Evolutionary conservation across 1,140 invertebrate species (phyloP).

Genomic region (Papilio polytes): DNA sequence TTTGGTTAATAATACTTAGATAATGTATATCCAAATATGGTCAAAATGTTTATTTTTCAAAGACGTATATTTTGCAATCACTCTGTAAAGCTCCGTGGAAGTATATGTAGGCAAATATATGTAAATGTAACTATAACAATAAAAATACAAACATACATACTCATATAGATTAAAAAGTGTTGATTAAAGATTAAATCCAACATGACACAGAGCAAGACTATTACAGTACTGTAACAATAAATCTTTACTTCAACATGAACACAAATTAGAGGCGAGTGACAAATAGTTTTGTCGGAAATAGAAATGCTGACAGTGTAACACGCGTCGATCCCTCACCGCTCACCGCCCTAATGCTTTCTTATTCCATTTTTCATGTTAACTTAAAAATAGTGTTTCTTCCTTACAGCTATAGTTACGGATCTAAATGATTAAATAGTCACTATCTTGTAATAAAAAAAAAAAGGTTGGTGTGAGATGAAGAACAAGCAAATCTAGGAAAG

Average conservation of each 20-base stretch:
- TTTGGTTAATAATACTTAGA: neutral
- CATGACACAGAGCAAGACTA: constrained; percentile 44
- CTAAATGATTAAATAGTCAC: constrained; percentile 10
- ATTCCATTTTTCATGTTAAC: constrained; percentile 82
- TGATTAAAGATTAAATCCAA: constrained; percentile 40
- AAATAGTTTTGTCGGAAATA: constrained; percentile 76
- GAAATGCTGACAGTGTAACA: constrained; percentile 76
- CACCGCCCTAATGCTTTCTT: constrained; percentile 70
- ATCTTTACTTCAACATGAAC: constrained; percentile 74
- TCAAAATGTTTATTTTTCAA: too few species aligned
- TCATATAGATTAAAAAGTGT: neutral
- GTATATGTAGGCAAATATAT: too few species aligned
- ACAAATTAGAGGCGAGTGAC: constrained; percentile 80
- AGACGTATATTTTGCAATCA: too few species aligned
- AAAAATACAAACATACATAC: too few species aligned
- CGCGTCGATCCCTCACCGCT: constrained; percentile 71
- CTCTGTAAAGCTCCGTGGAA: too few species aligned
- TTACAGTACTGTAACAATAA: constrained; percentile 62
- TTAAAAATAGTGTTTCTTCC: constrained; percentile 66
- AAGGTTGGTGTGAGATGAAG: constrained; percentile 50
- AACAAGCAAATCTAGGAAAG: constrained; percentile 59
- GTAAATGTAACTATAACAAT: too few species aligned
- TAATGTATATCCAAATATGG: too few species aligned
- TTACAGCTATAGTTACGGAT: constrained; percentile 41
- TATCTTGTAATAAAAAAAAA: too few species aligned